Conservation (phyloP, 2,888 invertebrate species). For the Chymomyza fuscimana region DNA sequence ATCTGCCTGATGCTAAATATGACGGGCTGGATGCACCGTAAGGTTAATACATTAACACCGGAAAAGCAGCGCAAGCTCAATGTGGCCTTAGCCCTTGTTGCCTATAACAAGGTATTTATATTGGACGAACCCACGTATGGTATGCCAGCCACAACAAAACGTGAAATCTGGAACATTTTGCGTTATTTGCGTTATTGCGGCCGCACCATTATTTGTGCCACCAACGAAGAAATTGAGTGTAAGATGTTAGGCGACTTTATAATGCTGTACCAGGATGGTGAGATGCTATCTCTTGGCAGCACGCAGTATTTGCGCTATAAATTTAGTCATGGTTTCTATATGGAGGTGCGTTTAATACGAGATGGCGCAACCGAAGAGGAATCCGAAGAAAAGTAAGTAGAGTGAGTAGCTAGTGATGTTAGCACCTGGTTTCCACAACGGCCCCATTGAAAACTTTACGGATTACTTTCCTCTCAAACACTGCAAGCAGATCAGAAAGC, state of each 20-base stretch:
- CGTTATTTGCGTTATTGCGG: conserved; percentile 85
- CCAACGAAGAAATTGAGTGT: conserved; percentile 91
- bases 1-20: conserved; percentile 82
- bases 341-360: conserved; percentile 67
- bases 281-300: conserved; percentile 86
- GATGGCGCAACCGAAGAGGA: conserved; percentile 58
- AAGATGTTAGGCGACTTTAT: conserved; percentile 88
- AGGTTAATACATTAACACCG: conserved; percentile 82
- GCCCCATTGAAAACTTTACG: too few relatives aligned
- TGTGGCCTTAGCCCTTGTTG: conserved; percentile 86
- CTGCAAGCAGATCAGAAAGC: too few relatives aligned
- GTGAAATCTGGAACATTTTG: conserved; percentile 89
- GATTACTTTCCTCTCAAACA: too few relatives aligned
- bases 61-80: conserved; percentile 87
- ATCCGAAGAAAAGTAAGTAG: conserved; percentile 61
- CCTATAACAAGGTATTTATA: conserved; percentile 84
- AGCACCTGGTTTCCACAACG: too few relatives aligned
- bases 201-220: conserved; percentile 88
- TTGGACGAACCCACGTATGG: conserved; percentile 82
- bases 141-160: conserved; percentile 87
- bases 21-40: conserved; percentile 82
- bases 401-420: too few relatives aligned
- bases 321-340: conserved; percentile 81
- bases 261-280: conserved; percentile 88
- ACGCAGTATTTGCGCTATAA: conserved; percentile 88